Evolutionary conservation across 1,140 invertebrate species (phyloP).

Genomic region (Thaumetopoea pityocampa): DNA sequence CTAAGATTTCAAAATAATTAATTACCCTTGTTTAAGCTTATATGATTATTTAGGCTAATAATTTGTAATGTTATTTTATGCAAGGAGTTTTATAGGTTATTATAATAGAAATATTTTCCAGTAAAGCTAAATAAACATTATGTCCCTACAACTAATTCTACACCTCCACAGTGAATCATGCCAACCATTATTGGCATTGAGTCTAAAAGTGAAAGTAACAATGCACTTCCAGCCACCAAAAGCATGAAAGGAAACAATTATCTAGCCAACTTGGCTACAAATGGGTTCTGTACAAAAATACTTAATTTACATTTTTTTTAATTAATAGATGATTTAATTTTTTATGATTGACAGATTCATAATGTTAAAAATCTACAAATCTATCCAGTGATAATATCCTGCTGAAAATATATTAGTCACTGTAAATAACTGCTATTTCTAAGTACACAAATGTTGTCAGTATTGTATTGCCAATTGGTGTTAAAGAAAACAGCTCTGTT

Average conservation of each 20-base stretch:
- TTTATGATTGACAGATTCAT: too few species aligned
- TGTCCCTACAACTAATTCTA: conserved; percentile 26
- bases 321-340: not conserved
- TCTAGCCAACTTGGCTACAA: conserved; percentile 17
- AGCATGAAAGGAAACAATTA: conserved; percentile 41
- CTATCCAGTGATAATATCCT: too few species aligned
- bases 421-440: not conserved
- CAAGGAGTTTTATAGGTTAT: too few species aligned
- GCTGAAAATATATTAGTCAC: too few species aligned
- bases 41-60: too few species aligned
- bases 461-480: not conserved
- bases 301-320: conserved; percentile 3
- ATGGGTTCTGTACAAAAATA: not conserved
- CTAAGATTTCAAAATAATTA: too few species aligned
- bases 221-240: conserved; percentile 32
- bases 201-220: conserved; percentile 54
- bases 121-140: too few species aligned
- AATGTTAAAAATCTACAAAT: too few species aligned
- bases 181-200: conserved; percentile 61
- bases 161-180: conserved; percentile 59
- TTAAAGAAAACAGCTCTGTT: not conserved
- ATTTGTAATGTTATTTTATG: too few species aligned
- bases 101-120: too few species aligned
- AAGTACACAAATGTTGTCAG: not conserved
- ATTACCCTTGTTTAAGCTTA: too few species aligned